Conservation (phyloP, 1,140 invertebrate species). For the Sinella curviseta region DNA sequence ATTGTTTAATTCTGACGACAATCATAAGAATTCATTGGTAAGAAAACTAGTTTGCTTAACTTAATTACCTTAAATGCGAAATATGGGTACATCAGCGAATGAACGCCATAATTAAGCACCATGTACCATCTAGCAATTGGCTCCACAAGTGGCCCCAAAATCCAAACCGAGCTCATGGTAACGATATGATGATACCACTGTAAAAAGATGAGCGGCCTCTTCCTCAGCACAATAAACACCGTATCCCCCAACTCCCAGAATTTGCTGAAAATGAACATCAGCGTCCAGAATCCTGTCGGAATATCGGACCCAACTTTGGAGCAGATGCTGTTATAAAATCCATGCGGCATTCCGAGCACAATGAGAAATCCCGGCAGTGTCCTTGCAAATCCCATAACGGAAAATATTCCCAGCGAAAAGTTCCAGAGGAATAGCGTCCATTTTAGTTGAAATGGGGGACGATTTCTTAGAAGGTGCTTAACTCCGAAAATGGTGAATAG, state of each 20-base stretch:
- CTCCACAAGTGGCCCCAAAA: conserved; percentile 12
- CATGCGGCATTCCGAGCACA: conserved; percentile 1
- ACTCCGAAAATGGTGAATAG: conserved; percentile 22
- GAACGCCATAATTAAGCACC: conserved; percentile 35
- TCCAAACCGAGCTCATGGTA: conserved; percentile 27
- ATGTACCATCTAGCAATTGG: conserved; percentile 29
- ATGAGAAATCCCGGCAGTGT: background rate
- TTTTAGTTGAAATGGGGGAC: conserved; percentile 21
- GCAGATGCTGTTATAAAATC: conserved; percentile 33
- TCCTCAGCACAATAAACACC: conserved; percentile 33
- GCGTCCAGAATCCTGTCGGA: conserved; percentile 10
- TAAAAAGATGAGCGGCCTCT: conserved; percentile 37
- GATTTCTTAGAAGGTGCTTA: conserved; percentile 23
- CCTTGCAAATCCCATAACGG: conserved; percentile 24
- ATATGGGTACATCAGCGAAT: conserved; percentile 24
- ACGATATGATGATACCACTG: conserved; percentile 39
- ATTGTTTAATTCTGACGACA: background rate
- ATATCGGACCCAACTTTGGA: background rate
- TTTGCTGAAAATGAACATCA: conserved; percentile 35
- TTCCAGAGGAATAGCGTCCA: conserved; percentile 29
- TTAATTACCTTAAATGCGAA: conserved; percentile 17
- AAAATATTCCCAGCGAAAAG: conserved; percentile 26
- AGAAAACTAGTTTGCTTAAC: conserved; percentile 21
- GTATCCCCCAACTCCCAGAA: conserved; percentile 38
- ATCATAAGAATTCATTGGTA: background rate